Evolutionary conservation across 2,113 vertebrate genomes (phyloP).

Genomic region (Synodontis membranacea): DNA sequence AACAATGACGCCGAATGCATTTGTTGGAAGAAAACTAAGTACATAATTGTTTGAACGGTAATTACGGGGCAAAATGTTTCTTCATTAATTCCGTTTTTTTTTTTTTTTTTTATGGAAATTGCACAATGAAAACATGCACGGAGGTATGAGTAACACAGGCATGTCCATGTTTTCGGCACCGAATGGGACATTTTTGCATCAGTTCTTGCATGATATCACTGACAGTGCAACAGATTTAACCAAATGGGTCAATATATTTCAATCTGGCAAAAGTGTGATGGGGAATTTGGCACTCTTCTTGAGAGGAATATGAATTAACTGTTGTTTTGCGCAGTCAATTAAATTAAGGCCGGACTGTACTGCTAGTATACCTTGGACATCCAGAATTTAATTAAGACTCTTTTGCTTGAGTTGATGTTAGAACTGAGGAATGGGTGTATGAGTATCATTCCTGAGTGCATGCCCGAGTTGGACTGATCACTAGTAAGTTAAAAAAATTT

Average conservation of each 20-base stretch:
- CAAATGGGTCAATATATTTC: not conserved
- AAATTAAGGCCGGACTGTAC: not conserved
- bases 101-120: conserved; percentile 66
- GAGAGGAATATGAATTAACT: not conserved
- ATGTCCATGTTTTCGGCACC: conserved; percentile 59
- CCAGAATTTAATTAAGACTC: not conserved
- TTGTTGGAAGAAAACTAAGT: conserved; percentile 83
- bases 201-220: conserved; percentile 30
- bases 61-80: conserved; percentile 80
- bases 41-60: conserved; percentile 82
- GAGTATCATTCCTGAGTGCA: not conserved
- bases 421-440: not conserved
- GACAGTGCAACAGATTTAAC: not conserved
- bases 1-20: conserved; percentile 81
- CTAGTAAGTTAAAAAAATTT: not conserved
- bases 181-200: conserved; percentile 51
- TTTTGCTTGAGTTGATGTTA: not conserved
- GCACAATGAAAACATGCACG: conserved; percentile 65
- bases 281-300: not conserved
- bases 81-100: conserved; percentile 79
- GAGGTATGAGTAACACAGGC: conserved; percentile 37
- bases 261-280: not conserved
- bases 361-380: not conserved
- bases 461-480: not conserved
- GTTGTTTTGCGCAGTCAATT: not conserved